Evolutionary conservation across 2,888 invertebrate species (phyloP).

Genomic region (Lycia hirtaria): DNA sequence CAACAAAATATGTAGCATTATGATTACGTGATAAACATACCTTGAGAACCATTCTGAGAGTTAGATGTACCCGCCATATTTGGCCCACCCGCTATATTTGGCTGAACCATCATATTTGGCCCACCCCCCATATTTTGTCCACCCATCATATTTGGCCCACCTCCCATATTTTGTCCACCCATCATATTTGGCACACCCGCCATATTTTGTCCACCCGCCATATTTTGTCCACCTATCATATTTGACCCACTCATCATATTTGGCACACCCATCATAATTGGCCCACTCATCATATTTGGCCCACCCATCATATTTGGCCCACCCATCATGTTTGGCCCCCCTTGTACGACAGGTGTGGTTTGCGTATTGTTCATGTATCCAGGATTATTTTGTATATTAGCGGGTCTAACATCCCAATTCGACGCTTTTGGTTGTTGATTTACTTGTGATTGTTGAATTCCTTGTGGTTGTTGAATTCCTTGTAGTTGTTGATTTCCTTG

Average conservation of each 20-base stretch:
- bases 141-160: neutral
- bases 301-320: neutral
- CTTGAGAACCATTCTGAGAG: neutral
- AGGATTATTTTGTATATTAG: neutral
- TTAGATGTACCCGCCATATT: neutral
- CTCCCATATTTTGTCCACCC: neutral
- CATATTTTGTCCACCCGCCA: neutral
- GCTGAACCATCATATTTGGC: no score
- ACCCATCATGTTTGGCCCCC: no score
- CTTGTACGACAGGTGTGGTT: neutral
- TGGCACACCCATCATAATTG: no score
- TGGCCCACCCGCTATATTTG: neutral
- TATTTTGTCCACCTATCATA: neutral
- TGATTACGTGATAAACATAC: neutral
- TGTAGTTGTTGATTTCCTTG: neutral
- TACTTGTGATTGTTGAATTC: neutral
- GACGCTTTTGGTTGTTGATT: neutral
- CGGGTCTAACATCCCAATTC: neutral
- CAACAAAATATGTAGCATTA: no score
- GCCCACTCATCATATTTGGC: neutral
- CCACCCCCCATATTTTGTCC: no score
- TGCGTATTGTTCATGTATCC: slow-evolving; percentile 1
- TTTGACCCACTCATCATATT: neutral
- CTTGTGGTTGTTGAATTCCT: neutral
- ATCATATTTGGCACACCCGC: neutral